Percentiles rank a stretch among this genome's conserved stretches.
Conservation (phyloP, 2,113 vertebrate genomes). For the Nannobrachium achirus region DNA sequence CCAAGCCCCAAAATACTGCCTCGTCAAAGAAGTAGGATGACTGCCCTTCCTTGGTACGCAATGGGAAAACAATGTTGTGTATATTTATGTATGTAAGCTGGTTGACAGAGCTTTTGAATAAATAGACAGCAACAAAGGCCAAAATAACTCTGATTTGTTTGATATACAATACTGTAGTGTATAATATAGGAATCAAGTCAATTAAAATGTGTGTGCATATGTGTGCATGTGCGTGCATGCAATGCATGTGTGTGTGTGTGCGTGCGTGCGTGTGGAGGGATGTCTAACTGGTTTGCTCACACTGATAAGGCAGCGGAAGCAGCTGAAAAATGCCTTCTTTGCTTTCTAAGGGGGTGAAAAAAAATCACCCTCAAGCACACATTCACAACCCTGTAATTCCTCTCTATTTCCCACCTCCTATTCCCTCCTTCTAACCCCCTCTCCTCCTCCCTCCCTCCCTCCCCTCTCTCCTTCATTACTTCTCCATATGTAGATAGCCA, state of each 20-base stretch:
- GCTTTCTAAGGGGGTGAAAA: constrained; percentile 5
- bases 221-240: not conserved
- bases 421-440: constrained; percentile 7
- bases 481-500: constrained; percentile 77
- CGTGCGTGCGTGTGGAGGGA: not conserved
- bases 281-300: constrained; percentile 24
- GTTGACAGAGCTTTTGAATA: constrained; percentile 42
- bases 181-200: not conserved
- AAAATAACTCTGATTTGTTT: too few species aligned
- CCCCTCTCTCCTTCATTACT: constrained; percentile 74
- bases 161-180: too few species aligned
- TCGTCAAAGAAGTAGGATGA: too few species aligned
- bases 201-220: too few species aligned
- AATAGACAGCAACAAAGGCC: constrained; percentile 58
- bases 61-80: too few species aligned
- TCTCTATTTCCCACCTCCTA: constrained; percentile 1
- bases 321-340: constrained; percentile 35
- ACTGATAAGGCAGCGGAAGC: constrained; percentile 21
- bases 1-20: too few species aligned
- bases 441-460: constrained; percentile 27
- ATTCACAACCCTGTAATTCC: constrained; percentile 34
- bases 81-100: too few species aligned
- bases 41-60: too few species aligned
- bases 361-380: constrained; percentile 33
- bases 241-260: not conserved